Evolutionary conservation across 2,113 vertebrate species (phyloP).

Genomic region (Thinocorus orbignyianus): DNA sequence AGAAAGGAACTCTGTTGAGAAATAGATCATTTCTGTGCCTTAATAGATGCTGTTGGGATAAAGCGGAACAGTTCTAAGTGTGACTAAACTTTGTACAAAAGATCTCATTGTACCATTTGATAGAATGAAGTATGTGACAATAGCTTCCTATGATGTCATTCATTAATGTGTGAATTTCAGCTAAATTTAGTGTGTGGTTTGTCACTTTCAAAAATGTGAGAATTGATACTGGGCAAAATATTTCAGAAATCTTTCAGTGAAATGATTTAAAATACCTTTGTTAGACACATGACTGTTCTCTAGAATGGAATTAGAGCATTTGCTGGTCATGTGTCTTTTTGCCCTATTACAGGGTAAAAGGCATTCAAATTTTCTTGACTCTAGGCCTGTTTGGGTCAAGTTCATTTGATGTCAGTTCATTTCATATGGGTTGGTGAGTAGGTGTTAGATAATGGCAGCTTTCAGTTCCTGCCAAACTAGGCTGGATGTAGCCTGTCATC

Average conservation of each 20-base stretch:
- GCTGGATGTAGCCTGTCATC: background rate
- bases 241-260: background rate
- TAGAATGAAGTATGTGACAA: background rate
- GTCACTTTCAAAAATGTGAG: background rate
- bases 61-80: background rate
- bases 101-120: background rate
- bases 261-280: background rate
- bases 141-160: background rate
- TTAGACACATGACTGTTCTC: accelerated
- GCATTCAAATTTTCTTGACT: background rate
- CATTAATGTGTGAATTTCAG: background rate
- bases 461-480: background rate
- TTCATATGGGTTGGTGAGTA: background rate
- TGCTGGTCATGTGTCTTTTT: background rate
- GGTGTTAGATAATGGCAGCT: background rate
- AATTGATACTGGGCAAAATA: background rate
- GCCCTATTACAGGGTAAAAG: background rate
- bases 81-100: background rate
- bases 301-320: background rate
- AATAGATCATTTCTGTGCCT: background rate
- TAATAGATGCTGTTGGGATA: background rate
- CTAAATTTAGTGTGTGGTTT: background rate
- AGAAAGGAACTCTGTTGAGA: background rate
- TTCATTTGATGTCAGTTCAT: background rate
- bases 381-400: background rate